Conservation (phyloP, 2,113 vertebrate genomes). For the Dinomys branickii region DNA sequence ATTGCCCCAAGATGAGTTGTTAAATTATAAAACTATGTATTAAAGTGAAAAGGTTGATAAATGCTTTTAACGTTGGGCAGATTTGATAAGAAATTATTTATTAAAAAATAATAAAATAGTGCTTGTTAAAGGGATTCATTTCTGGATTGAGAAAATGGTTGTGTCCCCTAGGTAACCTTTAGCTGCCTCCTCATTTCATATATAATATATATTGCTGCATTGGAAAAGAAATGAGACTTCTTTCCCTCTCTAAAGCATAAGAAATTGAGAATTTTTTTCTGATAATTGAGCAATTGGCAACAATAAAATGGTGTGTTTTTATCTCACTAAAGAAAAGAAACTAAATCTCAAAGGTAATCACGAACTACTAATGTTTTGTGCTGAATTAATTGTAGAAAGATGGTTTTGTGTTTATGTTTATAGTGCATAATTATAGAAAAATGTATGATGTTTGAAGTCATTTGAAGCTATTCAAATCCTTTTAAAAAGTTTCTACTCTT, state of each 20-base stretch:
- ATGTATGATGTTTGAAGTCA: slow-evolving; percentile 56
- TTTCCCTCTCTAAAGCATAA: slow-evolving; percentile 61
- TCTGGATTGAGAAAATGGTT: slow-evolving; percentile 60
- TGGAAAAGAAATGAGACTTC: slow-evolving; percentile 66
- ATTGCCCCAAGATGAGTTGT: not conserved
- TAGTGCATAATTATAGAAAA: slow-evolving; percentile 59
- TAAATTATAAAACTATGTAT: slow-evolving; percentile 56
- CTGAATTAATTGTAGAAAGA: slow-evolving; percentile 69
- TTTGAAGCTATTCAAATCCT: slow-evolving; percentile 56
- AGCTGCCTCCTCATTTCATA: slow-evolving; percentile 52
- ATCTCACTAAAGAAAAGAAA: slow-evolving; percentile 70
- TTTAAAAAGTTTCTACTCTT: slow-evolving; percentile 51
- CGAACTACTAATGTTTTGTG: slow-evolving; percentile 52
- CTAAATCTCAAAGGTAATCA: slow-evolving; percentile 65
- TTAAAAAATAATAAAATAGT: slow-evolving; percentile 40
- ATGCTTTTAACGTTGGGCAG: slow-evolving; percentile 48
- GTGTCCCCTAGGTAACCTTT: slow-evolving; percentile 58
- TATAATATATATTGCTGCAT: slow-evolving; percentile 58
- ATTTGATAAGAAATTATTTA: slow-evolving; percentile 66
- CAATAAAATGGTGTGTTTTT: slow-evolving; percentile 66
- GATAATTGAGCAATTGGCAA: slow-evolving; percentile 65
- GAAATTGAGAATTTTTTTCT: slow-evolving; percentile 70
- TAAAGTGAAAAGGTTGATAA: slow-evolving; percentile 52
- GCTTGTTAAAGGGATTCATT: slow-evolving; percentile 54
- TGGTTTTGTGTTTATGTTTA: slow-evolving; percentile 39